Evolutionary conservation across 2,113 vertebrate genomes (phyloP).

Genomic region (Petroica traversi): DNA sequence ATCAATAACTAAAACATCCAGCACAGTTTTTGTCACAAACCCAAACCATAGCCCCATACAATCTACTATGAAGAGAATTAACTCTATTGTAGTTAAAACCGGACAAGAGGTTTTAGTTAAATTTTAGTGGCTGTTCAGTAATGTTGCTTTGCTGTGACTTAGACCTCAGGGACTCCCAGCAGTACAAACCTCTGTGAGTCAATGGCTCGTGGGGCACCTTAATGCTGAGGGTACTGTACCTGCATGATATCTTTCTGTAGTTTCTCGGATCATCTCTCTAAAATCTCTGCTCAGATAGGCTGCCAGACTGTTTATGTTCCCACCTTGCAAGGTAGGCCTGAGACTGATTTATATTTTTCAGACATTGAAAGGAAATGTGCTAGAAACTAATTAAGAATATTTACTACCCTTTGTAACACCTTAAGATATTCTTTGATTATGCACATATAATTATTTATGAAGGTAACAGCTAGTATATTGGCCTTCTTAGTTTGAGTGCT

Average conservation of each 20-base stretch:
- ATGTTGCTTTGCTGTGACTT: neutral
- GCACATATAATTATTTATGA: neutral
- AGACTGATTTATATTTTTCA: neutral
- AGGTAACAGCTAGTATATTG: neutral
- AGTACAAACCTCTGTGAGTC: neutral
- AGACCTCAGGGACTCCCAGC: neutral
- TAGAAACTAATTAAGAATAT: neutral
- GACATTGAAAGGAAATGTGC: neutral
- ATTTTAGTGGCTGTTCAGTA: neutral
- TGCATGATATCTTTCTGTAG: neutral
- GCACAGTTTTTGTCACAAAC: neutral
- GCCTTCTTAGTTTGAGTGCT: neutral
- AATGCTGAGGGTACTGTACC: neutral
- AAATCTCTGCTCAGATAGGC: neutral
- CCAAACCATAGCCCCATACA: neutral
- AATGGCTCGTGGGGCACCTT: neutral
- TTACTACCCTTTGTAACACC: neutral
- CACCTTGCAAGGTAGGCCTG: neutral
- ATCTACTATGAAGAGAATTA: neutral
- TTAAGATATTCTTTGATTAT: neutral
- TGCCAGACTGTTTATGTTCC: neutral
- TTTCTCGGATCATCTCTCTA: neutral
- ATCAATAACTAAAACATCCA: neutral
- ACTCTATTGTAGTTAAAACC: neutral
- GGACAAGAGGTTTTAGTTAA: neutral